Conservation (phyloP, 2,797 vertebrate genomes). For the Pteropus rufus region DNA sequence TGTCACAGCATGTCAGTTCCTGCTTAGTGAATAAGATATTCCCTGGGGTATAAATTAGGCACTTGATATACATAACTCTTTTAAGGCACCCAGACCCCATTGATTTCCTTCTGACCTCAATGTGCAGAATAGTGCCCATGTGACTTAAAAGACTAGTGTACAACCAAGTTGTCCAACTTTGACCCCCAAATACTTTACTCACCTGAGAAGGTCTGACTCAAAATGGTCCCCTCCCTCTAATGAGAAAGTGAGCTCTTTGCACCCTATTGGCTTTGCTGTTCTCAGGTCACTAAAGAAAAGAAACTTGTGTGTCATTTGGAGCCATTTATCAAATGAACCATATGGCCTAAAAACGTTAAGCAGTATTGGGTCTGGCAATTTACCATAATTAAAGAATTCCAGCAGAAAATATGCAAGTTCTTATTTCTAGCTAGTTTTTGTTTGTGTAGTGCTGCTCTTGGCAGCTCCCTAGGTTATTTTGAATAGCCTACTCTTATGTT, state of each 20-base stretch:
- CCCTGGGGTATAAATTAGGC: not conserved
- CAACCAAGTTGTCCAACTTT: not conserved
- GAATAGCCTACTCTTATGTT: not conserved
- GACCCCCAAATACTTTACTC: not conserved
- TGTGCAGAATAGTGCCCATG: not conserved
- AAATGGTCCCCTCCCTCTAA: not conserved
- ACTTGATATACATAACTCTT: not conserved
- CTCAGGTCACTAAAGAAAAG: not conserved
- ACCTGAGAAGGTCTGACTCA: not conserved
- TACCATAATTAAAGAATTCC: slow-evolving; percentile 17
- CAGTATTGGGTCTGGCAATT: not conserved
- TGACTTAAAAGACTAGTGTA: not conserved
- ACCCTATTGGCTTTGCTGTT: not conserved
- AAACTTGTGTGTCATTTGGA: slow-evolving; percentile 30
- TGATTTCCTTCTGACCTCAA: slow-evolving; percentile 1
- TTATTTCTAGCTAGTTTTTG: slow-evolving; percentile 34
- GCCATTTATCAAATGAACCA: slow-evolving; percentile 41
- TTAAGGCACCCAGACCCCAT: not conserved
- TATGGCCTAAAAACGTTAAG: slow-evolving; percentile 33
- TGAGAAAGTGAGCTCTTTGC: slow-evolving; percentile 8
- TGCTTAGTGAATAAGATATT: slow-evolving; percentile 5
- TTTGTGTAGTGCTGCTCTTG: slow-evolving; percentile 35
- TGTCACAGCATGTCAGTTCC: not conserved
- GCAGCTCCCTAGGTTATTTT: not conserved
- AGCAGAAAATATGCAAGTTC: slow-evolving; percentile 46